Percentiles rank a stretch among this genome's conserved stretches.
Conservation (phyloP, 1,140 invertebrate genomes). For the Drosophila ironensis region DNA sequence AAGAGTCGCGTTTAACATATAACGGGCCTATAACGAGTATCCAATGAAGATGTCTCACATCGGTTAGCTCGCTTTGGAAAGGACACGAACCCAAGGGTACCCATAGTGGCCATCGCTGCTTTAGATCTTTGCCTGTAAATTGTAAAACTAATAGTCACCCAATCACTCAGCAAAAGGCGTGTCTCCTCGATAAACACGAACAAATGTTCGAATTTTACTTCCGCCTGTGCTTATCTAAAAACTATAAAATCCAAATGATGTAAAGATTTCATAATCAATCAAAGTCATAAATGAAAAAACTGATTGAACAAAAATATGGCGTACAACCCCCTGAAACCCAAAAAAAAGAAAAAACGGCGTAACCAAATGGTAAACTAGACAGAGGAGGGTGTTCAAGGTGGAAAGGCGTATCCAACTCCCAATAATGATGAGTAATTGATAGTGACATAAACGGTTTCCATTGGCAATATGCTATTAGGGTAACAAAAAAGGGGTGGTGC, state of each 20-base stretch:
- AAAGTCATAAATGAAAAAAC: constrained; percentile 76
- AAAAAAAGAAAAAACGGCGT: constrained; percentile 21
- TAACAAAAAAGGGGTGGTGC: constrained; percentile 17
- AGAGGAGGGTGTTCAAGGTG: constrained; percentile 21
- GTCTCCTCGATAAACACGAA: constrained; percentile 20
- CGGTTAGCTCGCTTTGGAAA: no score
- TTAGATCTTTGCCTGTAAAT: background rate
- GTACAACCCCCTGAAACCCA: constrained; percentile 42
- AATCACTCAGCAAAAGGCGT: constrained; percentile 12
- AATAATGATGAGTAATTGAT: constrained; percentile 80
- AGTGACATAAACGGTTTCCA: constrained; percentile 66
- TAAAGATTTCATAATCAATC: constrained; percentile 75
- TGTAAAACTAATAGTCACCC: constrained; percentile 34
- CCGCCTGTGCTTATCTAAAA: constrained; percentile 20
- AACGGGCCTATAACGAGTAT: no score
- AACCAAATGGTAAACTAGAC: constrained; percentile 24
- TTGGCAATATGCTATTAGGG: constrained; percentile 35
- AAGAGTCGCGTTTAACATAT: no score
- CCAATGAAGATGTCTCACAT: no score
- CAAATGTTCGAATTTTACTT: constrained; percentile 66
- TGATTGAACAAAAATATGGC: constrained; percentile 43
- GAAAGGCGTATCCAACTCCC: constrained; percentile 50
- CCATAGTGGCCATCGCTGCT: no score
- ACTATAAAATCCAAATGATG: constrained; percentile 57
- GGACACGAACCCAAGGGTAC: no score